Conservation (phyloP, 2,888 invertebrate species). For the Nymphalis polychloros region DNA sequence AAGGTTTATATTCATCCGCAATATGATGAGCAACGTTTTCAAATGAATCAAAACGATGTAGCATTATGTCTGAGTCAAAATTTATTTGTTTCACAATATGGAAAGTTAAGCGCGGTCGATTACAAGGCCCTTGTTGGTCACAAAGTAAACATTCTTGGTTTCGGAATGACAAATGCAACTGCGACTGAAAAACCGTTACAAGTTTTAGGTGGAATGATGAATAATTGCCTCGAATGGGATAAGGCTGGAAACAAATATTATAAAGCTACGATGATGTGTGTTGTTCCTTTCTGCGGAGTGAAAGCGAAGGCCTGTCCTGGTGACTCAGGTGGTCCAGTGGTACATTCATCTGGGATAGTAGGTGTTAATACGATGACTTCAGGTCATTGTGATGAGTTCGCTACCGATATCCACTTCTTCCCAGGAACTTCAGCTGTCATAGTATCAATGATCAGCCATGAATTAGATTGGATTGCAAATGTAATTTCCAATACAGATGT, state of each 20-base stretch:
- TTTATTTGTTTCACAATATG: conserved; percentile 4
- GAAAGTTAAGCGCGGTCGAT: conserved; percentile 9
- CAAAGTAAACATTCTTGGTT: background rate
- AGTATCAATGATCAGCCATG: no score
- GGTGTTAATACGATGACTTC: no score
- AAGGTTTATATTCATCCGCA: conserved; percentile 8
- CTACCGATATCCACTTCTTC: no score
- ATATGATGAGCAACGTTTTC: background rate
- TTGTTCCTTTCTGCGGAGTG: background rate
- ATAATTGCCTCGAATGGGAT: background rate
- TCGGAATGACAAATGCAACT: background rate
- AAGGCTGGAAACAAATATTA: background rate
- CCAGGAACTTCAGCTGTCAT: no score
- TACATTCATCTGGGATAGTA: background rate
- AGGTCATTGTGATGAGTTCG: no score
- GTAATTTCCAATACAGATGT: no score
- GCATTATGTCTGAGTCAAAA: background rate
- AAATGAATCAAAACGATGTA: background rate
- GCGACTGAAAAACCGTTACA: background rate
- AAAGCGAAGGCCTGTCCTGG: background rate
- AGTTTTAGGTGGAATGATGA: background rate
- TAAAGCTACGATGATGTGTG: background rate
- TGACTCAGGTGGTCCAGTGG: conserved; percentile 8
- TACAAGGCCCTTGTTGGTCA: conserved; percentile 7
- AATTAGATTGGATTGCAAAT: no score